Percentiles rank a stretch among this genome's conserved stretches.
These are phyloP conservation scores for Thomomys bottae DNA, from an alignment of 2,113 vertebrate species.

Conservation along the genomic window DNA sequence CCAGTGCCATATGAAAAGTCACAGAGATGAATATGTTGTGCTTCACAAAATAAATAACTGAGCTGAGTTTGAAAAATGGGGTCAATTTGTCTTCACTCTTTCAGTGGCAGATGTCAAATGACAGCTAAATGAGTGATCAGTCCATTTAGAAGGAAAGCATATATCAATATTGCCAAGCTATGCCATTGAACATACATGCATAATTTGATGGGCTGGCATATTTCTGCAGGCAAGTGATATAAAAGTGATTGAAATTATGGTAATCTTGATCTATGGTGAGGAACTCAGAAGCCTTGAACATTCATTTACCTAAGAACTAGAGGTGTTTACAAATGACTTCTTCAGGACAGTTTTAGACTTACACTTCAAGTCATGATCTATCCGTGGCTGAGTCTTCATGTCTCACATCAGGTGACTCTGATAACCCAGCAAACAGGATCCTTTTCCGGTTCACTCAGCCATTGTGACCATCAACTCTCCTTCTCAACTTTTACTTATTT, in stretches of 20 bases:
- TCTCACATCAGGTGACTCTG: not conserved
- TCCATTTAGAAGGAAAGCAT: conserved; percentile 71
- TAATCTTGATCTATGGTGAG: conserved; percentile 61
- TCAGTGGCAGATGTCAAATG: conserved; percentile 69
- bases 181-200: conserved; percentile 44
- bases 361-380: not conserved
- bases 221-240: conserved; percentile 52
- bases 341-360: not conserved
- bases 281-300: conserved; percentile 16
- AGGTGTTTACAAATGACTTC: conserved; percentile 38
- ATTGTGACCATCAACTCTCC: not conserved
- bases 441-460: not conserved
- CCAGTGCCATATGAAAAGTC: conserved; percentile 58
- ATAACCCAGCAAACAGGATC: not conserved
- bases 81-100: conserved; percentile 72
- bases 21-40: conserved; percentile 72
- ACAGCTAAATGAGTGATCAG: conserved; percentile 75
- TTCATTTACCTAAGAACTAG: conserved; percentile 42
- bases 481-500: not conserved
- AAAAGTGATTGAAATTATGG: conserved; percentile 60
- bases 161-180: conserved; percentile 66
- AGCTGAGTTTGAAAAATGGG: conserved; percentile 72
- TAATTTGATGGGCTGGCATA: conserved; percentile 66
- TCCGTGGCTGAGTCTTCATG: not conserved
- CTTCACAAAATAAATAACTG: conserved; percentile 75